These are phyloP conservation scores for Brachylomia viminalis DNA, from an alignment of 2,888 invertebrate genomes.

Conservation along the genomic window DNA sequence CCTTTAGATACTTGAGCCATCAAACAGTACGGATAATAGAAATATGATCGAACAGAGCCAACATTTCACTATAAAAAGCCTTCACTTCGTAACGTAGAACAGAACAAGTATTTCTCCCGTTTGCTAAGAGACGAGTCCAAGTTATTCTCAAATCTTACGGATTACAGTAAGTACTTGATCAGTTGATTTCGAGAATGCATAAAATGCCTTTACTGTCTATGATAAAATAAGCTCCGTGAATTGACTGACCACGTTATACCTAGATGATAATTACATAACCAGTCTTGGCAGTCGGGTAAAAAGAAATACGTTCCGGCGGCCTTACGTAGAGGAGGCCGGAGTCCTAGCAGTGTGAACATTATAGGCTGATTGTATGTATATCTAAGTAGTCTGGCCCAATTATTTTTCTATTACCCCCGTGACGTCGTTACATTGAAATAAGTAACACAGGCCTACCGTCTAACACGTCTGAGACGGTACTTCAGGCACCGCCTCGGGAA, in stretches of 20 bases:
- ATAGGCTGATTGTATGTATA: neutral
- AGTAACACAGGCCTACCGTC: neutral
- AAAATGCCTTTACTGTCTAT: neutral
- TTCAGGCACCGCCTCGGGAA: neutral
- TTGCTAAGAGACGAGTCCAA: neutral
- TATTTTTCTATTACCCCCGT: neutral
- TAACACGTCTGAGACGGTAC: neutral
- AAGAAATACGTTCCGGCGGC: neutral
- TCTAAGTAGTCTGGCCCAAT: neutral
- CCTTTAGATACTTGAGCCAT: conserved; percentile 8
- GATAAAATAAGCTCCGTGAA: neutral
- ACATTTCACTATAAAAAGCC: conserved; percentile 1
- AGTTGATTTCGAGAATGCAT: neutral
- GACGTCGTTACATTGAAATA: neutral
- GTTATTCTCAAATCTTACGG: neutral
- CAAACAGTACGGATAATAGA: neutral
- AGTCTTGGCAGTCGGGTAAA: neutral
- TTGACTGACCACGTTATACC: neutral
- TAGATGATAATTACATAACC: neutral
- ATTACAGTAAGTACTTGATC: neutral
- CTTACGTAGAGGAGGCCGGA: too few relatives aligned
- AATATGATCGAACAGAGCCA: neutral
- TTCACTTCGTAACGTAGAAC: neutral
- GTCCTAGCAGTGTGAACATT: neutral
- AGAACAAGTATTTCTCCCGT: neutral